Evolutionary conservation across 2,113 vertebrate genomes (phyloP).

Genomic region (Typhlomys cinereus): DNA sequence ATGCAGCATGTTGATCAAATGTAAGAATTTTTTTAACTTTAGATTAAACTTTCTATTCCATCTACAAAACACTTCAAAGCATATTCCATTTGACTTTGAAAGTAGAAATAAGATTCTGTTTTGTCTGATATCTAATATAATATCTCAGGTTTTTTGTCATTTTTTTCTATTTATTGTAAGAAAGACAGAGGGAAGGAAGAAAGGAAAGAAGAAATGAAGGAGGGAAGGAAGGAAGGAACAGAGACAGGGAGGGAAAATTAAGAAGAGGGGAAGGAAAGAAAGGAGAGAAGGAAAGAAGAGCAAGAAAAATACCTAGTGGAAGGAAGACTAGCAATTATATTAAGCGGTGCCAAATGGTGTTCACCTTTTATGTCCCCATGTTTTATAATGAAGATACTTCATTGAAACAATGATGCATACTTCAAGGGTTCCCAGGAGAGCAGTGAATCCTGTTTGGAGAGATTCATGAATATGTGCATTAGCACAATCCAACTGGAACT

Average conservation of each 20-base stretch:
- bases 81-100: constrained; percentile 76
- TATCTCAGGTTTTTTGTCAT: constrained; percentile 64
- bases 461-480: constrained; percentile 92
- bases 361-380: constrained; percentile 88
- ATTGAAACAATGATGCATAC: constrained; percentile 91
- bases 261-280: too few relatives aligned
- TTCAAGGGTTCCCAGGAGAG: constrained; percentile 89
- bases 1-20: constrained; percentile 49
- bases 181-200: not conserved
- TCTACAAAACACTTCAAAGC: constrained; percentile 65
- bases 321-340: constrained; percentile 83
- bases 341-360: constrained; percentile 84
- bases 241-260: too few relatives aligned
- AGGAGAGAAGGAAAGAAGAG: too few relatives aligned
- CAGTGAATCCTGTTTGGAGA: constrained; percentile 89
- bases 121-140: constrained; percentile 74
- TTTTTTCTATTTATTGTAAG: constrained; percentile 60
- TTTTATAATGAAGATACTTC: constrained; percentile 92
- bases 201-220: not conserved
- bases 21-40: constrained; percentile 70
- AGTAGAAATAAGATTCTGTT: constrained; percentile 62
- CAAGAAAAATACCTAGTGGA: constrained; percentile 55
- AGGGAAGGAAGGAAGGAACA: not conserved
- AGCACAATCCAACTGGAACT: constrained; percentile 88
- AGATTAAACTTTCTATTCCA: constrained; percentile 52